Evolutionary conservation across 2,113 vertebrate genomes (phyloP).

Genomic region (Aldabrachelys gigantea): DNA sequence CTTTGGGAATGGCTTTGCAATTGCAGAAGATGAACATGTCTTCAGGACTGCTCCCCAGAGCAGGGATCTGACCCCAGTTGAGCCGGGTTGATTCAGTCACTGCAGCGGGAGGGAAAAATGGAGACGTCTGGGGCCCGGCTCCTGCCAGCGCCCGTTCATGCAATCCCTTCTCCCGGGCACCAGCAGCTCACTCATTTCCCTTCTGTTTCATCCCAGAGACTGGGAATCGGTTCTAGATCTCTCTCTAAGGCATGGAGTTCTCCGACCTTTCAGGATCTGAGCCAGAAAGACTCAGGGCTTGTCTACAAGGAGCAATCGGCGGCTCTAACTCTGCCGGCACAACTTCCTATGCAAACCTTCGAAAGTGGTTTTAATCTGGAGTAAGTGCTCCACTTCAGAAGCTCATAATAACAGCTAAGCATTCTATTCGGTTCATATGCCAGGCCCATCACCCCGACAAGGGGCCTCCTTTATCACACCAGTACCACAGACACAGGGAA

Average conservation of each 20-base stretch:
- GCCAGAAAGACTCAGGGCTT: not conserved
- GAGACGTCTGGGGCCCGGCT: no score
- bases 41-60: not conserved
- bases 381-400: not conserved
- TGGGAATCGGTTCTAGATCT: no score
- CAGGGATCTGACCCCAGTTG: not conserved
- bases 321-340: not conserved
- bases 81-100: not conserved
- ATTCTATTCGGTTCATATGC: not conserved
- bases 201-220: no score
- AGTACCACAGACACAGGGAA: not conserved
- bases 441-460: not conserved
- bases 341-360: not conserved
- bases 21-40: not conserved
- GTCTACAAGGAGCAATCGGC: not conserved
- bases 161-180: no score
- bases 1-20: slow-evolving; percentile 7
- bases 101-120: no score
- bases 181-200: not conserved
- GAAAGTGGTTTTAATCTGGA: not conserved
- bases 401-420: not conserved
- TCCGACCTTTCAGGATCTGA: not conserved
- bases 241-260: no score
- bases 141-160: no score
- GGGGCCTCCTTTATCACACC: not conserved